Base-by-base conservation (phyloP, 2,113 vertebrate species). In the Desmodus rotundus region DNA sequence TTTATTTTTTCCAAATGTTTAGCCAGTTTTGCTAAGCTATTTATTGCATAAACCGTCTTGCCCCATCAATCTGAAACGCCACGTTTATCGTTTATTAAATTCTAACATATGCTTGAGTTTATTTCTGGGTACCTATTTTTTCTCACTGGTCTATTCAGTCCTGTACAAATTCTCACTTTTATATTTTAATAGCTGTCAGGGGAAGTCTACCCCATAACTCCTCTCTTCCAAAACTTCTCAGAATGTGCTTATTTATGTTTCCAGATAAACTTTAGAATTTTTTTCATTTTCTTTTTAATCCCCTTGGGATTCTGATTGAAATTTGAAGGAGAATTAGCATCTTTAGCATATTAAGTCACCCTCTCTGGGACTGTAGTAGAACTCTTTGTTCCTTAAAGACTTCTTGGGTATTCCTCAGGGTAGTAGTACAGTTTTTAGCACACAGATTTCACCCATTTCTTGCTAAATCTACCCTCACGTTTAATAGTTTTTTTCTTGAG, bases 1-100 rank as follows among this genome's bases (percentile, higher is more conserved):
- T 91, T 86, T 78, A 28, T 70, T 77, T 91, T 85, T 87, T 56
- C 56, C 95, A 87, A 84, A 73, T 52, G 41, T 56, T 56, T 45
- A 91, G 38, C 77, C 31, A 43, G 47, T 78, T 92, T 54, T 92
- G 50, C 50, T 52, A 84, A 88, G 88, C 43, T 95, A 74, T 85
- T 94, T 63, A 56, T 67, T 80, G 58, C 65, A 9, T 20, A 54
- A 77, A 10, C 17, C 67, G 14, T 56, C 87, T 54, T 68, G 41
- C 41, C 12, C 61, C 26, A 9, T 65, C 45, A n/a, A n/a, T 73
- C 26, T 70, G 61, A 91, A 93, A 82, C 63, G 33, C n/a, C 36
- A 47, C 33, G 73, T 61, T 78, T 61, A 67, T 68, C 61, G 14
- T 36, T 82, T 47, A 43, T 31, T 94, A 77, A 86, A 50, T 63